These are phyloP conservation scores for Teinopalpus imperialis DNA, from an alignment of 2,888 invertebrate genomes.

Conservation along the genomic window DNA sequence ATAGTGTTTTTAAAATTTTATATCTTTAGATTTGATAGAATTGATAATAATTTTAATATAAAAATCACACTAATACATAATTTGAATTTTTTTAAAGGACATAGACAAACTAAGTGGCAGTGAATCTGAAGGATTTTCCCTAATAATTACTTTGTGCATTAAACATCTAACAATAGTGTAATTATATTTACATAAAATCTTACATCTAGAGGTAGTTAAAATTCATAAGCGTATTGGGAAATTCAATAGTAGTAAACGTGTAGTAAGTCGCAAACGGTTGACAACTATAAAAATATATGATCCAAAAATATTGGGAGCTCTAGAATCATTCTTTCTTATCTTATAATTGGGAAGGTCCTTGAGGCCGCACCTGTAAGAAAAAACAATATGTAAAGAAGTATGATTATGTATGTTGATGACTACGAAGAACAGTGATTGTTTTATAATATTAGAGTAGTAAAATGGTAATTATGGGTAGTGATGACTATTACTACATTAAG, in stretches of 20 bases:
- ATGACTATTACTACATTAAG: no score
- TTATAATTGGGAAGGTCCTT: constrained; percentile 64
- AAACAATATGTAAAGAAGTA: no score
- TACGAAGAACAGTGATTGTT: no score
- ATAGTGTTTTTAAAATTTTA: no score
- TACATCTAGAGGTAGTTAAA: constrained; percentile 53
- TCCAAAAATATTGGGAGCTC: constrained; percentile 72
- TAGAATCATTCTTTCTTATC: constrained; percentile 35
- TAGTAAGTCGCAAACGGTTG: constrained; percentile 54
- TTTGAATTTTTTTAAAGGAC: background rate
- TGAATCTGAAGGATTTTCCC: constrained; percentile 25
- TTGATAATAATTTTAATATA: no score
- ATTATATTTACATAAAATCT: constrained; percentile 30
- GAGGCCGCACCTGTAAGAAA: constrained; percentile 58
- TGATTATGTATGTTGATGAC: no score
- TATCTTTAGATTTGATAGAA: no score
- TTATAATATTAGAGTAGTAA: no score
- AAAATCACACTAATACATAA: background rate
- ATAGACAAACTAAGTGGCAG: constrained; percentile 27
- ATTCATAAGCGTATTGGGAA: constrained; percentile 69
- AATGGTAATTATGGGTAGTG: no score
- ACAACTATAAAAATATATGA: constrained; percentile 57
- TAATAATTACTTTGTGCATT: constrained; percentile 28
- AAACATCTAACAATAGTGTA: constrained; percentile 25
- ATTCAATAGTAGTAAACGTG: constrained; percentile 54